Evolutionary conservation across 2,888 invertebrate species (phyloP).

Genomic region (Dasypogon diadema): DNA sequence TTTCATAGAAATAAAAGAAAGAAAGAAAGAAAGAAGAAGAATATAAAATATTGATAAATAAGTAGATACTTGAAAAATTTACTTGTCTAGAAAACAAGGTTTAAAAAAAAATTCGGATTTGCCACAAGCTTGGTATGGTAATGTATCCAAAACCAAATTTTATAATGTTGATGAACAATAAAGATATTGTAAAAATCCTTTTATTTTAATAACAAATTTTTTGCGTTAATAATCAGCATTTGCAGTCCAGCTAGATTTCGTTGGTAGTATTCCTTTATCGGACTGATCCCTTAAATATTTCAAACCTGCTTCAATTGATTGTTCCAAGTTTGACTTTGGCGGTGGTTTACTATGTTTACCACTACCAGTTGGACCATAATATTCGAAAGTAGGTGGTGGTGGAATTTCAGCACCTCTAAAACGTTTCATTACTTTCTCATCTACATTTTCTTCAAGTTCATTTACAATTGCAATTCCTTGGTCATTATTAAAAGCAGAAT

Average conservation of each 20-base stretch:
- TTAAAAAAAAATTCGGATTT: no score
- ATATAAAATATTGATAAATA: no score
- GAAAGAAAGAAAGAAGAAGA: no score
- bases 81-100: no score
- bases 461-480: constrained; percentile 49
- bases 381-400: constrained; percentile 76
- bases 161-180: no score
- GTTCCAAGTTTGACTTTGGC: constrained; percentile 65
- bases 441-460: constrained; percentile 31
- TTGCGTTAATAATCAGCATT: constrained; percentile 65
- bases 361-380: constrained; percentile 71
- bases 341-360: constrained; percentile 60
- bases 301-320: constrained; percentile 72
- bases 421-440: constrained; percentile 24
- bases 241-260: constrained; percentile 66
- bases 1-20: no score
- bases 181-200: no score
- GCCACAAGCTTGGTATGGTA: no score
- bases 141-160: no score
- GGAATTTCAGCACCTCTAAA: constrained; percentile 72
- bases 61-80: no score
- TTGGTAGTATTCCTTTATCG: constrained; percentile 67
- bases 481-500: constrained; percentile 17
- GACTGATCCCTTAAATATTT: constrained; percentile 71
- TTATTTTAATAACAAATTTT: no score